A percentile compares a stretch with the other conserved stretches of the same genome.
These are phyloP conservation scores for Pseudomyrmex sp. DNA, from an alignment of 1,140 invertebrate genomes.

Conservation along the genomic window DNA sequence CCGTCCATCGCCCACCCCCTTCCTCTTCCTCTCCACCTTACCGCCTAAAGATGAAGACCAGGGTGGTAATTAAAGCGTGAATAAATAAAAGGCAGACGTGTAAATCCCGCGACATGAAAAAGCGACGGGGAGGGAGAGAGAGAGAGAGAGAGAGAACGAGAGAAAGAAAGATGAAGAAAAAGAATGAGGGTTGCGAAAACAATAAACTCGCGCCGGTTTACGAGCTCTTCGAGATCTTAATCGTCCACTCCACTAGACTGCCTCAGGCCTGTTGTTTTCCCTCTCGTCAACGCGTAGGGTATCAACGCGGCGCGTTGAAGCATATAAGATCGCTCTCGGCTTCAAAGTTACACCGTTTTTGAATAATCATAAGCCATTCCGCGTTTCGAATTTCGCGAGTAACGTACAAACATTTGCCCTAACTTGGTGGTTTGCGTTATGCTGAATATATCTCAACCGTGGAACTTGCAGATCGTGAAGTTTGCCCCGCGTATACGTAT, in stretches of 20 bases:
- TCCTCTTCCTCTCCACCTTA: background rate
- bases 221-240: slow-evolving; percentile 51
- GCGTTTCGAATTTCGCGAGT: slow-evolving; percentile 14
- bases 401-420: slow-evolving; percentile 50
- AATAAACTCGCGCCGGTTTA: slow-evolving; percentile 47
- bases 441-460: slow-evolving; percentile 48
- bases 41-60: slow-evolving; percentile 54
- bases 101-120: slow-evolving; percentile 78
- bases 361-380: slow-evolving; percentile 53
- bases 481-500: slow-evolving; percentile 32
- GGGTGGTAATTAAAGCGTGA: slow-evolving; percentile 83
- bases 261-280: background rate
- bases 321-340: background rate
- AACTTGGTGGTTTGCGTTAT: slow-evolving; percentile 43
- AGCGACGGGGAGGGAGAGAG: slow-evolving; percentile 32
- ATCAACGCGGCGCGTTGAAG: background rate
- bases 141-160: background rate
- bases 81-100: slow-evolving; percentile 82
- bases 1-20: slow-evolving; percentile 9
- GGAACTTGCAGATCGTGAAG: slow-evolving; percentile 55
- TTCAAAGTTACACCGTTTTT: slow-evolving; percentile 27
- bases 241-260: slow-evolving; percentile 45
- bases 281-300: background rate
- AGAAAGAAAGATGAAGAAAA: background rate
- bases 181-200: slow-evolving; percentile 24